Base-by-base conservation (phyloP, 2,113 vertebrate species). In the Marcusenius ussheri region DNA sequence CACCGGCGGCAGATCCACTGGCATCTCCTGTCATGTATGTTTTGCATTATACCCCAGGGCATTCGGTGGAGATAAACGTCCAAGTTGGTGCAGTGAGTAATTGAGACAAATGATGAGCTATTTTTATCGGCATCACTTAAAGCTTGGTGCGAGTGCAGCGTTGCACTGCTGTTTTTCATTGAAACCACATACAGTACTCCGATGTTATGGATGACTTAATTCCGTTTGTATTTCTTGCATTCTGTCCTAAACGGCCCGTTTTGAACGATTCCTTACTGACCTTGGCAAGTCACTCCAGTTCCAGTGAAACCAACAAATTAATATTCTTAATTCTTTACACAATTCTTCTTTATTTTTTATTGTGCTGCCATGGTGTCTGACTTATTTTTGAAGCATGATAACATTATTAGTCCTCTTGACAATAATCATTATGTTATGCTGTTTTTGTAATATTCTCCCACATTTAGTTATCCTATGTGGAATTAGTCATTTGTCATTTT, bases 261-360 rank as follows among this genome's bases (percentile, higher is more conserved):
- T 89, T 58, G 39, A 49, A 80, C 47, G 5, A 84, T 89, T 89
- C 56, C 49, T 83, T 47, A 47, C 83, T 85, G 89, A 89, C 89
- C 89, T 53, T 58, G 51, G 51, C 62, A 58, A 84, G 80, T 84
- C 53, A 24, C 39, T 84, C 21, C 24, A 89, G 39, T 89, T 35
- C 77, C 70, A 62, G 39, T 62, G 77, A 46, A 84, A 84, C 58
- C 13, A 84, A 62, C 51, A 84, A 58, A 89, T 89, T 31, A 89
- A 89, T 84, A 89, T 89, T 21, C 35, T 51, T 84, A 39, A 56
- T 83, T 83, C 21, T 83, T 83, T 45, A 80, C 50, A 39, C 31
- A 89, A 31, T 17, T 10, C 46, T 88, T 70, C 45, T 66, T 88
- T 70, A 19, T 46, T 35, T 88, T 47, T 58, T 58, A 8, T 46